These are phyloP conservation scores for Calliopsis andreniformis DNA, from an alignment of 1,140 invertebrate genomes.

Conservation along the genomic window DNA sequence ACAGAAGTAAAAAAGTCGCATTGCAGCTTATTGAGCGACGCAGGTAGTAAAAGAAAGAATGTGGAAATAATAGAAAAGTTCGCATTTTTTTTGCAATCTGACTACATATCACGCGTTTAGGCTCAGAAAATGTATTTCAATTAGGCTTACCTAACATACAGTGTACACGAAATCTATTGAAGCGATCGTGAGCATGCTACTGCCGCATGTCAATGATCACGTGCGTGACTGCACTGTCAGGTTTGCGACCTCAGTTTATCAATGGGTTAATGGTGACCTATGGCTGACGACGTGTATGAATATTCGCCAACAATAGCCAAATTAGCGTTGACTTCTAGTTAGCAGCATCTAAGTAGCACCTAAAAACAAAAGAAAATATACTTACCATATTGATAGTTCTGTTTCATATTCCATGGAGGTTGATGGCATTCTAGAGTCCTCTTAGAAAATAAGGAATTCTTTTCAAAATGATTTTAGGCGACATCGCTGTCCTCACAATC, in stretches of 20 bases:
- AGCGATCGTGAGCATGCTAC: constrained; percentile 8
- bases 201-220: constrained; percentile 21
- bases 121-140: constrained; percentile 8
- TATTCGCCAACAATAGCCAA: constrained; percentile 10
- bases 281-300: constrained; percentile 9
- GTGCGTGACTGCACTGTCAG: constrained; percentile 23
- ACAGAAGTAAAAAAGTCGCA: no score
- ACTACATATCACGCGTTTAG: background rate
- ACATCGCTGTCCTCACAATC: constrained; percentile 85
- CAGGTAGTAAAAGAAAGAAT: no score
- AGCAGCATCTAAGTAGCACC: background rate
- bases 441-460: background rate
- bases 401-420: no score
- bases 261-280: constrained; percentile 20
- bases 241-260: constrained; percentile 28
- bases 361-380: no score
- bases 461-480: constrained; percentile 78
- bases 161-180: background rate
- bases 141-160: constrained; percentile 18
- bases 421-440: background rate
- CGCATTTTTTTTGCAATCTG: no score
- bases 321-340: constrained; percentile 11
- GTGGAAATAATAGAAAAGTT: no score
- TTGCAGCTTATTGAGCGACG: no score
- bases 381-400: no score